Evolutionary conservation across 2,797 vertebrate genomes (phyloP).

Genomic region (Sebastiscus tertius): DNA sequence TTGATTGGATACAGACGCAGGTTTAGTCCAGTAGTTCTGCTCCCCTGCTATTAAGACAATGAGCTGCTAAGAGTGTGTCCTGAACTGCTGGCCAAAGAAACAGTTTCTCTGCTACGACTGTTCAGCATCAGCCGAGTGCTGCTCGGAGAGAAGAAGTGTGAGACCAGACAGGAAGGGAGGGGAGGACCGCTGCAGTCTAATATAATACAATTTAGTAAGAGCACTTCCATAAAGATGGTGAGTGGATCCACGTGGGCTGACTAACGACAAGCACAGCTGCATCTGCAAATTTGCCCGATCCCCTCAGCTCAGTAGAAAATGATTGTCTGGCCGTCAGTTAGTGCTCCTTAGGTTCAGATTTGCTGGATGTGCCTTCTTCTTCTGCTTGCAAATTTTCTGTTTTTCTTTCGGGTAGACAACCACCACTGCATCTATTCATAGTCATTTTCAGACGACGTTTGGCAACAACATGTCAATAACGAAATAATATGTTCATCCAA

Average conservation of each 20-base stretch:
- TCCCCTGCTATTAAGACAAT: not conserved
- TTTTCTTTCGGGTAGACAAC: conserved; percentile 47
- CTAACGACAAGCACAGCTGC: conserved; percentile 59
- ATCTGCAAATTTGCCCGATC: conserved; percentile 46
- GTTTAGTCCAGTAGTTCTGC: not conserved
- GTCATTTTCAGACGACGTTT: conserved; percentile 22
- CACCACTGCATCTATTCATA: conserved; percentile 30
- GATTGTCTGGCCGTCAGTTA: conserved; percentile 30
- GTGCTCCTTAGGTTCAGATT: conserved; percentile 2
- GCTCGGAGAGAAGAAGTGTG: conserved; percentile 6
- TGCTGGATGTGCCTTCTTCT: conserved; percentile 8
- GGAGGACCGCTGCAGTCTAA: conserved; percentile 38
- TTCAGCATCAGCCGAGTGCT: conserved; percentile 6
- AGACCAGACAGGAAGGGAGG: conserved; percentile 23
- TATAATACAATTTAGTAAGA: conserved; percentile 59
- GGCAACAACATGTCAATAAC: conserved; percentile 12
- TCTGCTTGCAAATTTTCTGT: conserved; percentile 18
- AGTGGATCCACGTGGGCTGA: conserved; percentile 61
- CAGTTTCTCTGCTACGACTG: conserved; percentile 10
- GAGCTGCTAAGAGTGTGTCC: conserved; percentile 1
- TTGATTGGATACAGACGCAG: conserved; percentile 32
- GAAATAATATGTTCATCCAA: conserved; percentile 33
- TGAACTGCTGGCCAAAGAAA: not conserved
- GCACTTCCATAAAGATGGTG: conserved; percentile 58
- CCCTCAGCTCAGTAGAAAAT: conserved; percentile 41